Conservation (phyloP, 2,888 invertebrate species). For the Lutraria lutraria region DNA sequence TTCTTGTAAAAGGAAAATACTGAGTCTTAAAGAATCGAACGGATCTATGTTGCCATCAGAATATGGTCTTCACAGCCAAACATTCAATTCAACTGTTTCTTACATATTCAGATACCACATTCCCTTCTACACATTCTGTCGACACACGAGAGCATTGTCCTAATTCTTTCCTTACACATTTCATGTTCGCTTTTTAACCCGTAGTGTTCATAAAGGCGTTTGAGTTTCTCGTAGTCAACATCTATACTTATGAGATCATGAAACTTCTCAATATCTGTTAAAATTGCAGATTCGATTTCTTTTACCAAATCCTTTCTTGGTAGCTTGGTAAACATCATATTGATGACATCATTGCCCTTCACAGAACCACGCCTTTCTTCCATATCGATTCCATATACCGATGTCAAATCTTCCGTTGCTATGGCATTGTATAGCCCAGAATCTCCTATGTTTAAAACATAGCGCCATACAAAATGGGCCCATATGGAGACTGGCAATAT, state of each 20-base stretch:
- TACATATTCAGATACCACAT: slow-evolving; percentile 27
- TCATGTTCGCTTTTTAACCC: slow-evolving; percentile 38
- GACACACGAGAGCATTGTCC: not conserved
- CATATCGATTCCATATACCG: slow-evolving; percentile 61
- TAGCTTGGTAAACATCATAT: slow-evolving; percentile 54
- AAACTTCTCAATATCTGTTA: slow-evolving; percentile 33
- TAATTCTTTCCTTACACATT: slow-evolving; percentile 41
- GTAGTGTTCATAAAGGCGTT: slow-evolving; percentile 31
- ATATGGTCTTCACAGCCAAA: too few species aligned
- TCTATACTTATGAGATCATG: slow-evolving; percentile 8
- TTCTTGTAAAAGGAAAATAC: too few species aligned
- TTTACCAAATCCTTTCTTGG: slow-evolving; percentile 37
- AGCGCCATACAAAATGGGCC: slow-evolving; percentile 56
- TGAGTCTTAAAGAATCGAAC: too few species aligned
- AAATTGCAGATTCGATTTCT: slow-evolving; percentile 29
- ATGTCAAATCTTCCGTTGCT: slow-evolving; percentile 36
- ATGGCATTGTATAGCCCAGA: slow-evolving; percentile 61
- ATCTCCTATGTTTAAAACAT: slow-evolving; percentile 54
- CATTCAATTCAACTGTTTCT: too few species aligned
- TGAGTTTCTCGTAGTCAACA: slow-evolving; percentile 38
- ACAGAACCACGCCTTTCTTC: slow-evolving; percentile 54
- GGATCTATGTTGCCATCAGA: too few species aligned
- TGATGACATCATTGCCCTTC: slow-evolving; percentile 52
- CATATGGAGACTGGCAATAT: slow-evolving; percentile 50
- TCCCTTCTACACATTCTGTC: slow-evolving; percentile 32